phyloP scores from a whole-genome alignment of 1,140 invertebrate species.

The Chironomus tepperi region DNA sequence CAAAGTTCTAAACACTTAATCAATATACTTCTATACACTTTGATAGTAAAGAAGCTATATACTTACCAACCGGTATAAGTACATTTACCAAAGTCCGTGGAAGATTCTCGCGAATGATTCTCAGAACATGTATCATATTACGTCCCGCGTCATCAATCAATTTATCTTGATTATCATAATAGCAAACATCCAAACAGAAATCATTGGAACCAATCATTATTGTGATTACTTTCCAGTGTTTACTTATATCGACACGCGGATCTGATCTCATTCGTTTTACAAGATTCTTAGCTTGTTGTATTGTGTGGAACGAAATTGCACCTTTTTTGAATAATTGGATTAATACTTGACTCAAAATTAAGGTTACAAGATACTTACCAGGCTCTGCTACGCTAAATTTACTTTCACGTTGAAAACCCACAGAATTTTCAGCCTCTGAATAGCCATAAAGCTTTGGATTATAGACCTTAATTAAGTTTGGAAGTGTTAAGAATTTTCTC shows the following conservation, averaged over 20 bases:
- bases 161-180: constrained; percentile 34
- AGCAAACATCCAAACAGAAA: constrained; percentile 50
- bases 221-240: constrained; percentile 57
- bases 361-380: too few relatives aligned
- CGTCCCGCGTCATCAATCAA: constrained; percentile 41
- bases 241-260: constrained; percentile 43
- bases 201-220: constrained; percentile 57
- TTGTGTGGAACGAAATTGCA: constrained; percentile 45
- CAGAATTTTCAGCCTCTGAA: constrained; percentile 35
- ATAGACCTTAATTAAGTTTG: constrained; percentile 52
- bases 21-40: too few relatives aligned
- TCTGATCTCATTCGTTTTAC: constrained; percentile 47
- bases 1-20: too few relatives aligned
- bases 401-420: constrained; percentile 34
- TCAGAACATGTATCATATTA: constrained; percentile 43
- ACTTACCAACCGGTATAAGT: constrained; percentile 43
- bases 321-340: constrained; percentile 28
- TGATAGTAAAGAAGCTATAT: too few relatives aligned
- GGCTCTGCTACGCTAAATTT: constrained; percentile 48
- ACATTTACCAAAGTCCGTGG: constrained; percentile 53
- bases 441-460: constrained; percentile 55
- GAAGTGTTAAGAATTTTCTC: constrained; percentile 48
- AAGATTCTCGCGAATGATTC: constrained; percentile 47
- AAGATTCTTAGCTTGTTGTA: constrained; percentile 47
- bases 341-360: too few relatives aligned